Evolutionary conservation across 2,797 vertebrate species (phyloP).

Genomic region (Neostethus bicornis): DNA sequence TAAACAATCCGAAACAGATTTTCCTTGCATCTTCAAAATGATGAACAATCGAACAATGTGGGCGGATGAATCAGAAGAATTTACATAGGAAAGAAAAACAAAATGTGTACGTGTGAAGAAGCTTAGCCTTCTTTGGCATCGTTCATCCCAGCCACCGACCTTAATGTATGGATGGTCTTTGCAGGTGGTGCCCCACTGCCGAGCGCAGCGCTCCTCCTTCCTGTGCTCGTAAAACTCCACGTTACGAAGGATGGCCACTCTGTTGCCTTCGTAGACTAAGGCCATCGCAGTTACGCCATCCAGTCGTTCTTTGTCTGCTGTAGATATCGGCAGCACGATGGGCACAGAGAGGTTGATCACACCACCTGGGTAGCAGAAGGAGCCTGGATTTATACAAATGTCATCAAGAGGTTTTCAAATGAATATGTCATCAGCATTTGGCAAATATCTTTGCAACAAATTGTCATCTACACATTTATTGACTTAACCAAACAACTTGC

Average conservation of each 20-base stretch:
- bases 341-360: constrained; percentile 97
- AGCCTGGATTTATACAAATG: background rate
- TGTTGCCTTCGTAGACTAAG: constrained; percentile 84
- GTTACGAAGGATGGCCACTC: constrained; percentile 95
- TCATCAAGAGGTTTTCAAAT: background rate
- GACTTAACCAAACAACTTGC: background rate
- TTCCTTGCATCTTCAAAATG: constrained; percentile 14
- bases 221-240: constrained; percentile 96
- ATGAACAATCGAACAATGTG: constrained; percentile 32
- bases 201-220: constrained; percentile 95
- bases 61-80: constrained; percentile 25
- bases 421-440: too few relatives aligned
- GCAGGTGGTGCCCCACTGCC: constrained; percentile 96
- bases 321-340: constrained; percentile 88
- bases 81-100: constrained; percentile 28
- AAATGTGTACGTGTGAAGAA: constrained; percentile 19
- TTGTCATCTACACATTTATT: background rate
- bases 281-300: constrained; percentile 91
- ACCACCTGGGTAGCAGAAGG: constrained; percentile 82
- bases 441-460: background rate
- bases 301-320: constrained; percentile 89
- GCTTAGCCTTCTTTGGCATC: background rate
- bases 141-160: constrained; percentile 68
- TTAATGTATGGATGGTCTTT: constrained; percentile 98
- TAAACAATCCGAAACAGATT: constrained; percentile 39